phyloP scores from a whole-genome alignment of 2,888 invertebrate species.

The Drosophila eohydei region DNA sequence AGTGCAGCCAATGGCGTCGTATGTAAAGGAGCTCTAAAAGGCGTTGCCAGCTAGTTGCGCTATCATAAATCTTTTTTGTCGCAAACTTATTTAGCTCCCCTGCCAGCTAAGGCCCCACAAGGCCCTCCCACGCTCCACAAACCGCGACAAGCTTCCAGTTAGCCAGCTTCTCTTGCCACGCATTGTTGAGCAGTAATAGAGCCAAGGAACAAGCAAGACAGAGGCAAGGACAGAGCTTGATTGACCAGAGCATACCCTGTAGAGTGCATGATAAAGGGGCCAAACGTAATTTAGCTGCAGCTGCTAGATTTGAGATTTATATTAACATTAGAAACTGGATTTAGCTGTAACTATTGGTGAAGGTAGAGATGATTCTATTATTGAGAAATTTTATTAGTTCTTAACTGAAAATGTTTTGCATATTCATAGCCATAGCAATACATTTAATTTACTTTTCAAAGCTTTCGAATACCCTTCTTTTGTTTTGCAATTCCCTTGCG shows the following conservation, averaged over 20 bases:
- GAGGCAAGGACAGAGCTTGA: not conserved
- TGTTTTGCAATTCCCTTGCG: not conserved
- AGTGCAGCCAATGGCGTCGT: conserved; percentile 1
- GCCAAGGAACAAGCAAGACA: conserved; percentile 1
- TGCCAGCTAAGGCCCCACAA: not conserved
- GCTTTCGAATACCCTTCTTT: not conserved
- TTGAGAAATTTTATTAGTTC: not conserved
- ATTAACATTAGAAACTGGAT: not conserved
- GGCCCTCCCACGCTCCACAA: not conserved
- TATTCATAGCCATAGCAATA: not conserved
- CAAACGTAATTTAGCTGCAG: not conserved
- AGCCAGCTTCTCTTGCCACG: conserved; percentile 24
- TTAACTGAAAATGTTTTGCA: too few relatives aligned
- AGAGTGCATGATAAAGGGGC: not conserved
- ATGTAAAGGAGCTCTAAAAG: conserved; percentile 13
- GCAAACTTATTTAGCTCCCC: conserved; percentile 53
- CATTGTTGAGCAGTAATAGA: conserved; percentile 26
- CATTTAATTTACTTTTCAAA: not conserved
- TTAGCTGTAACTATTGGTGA: not conserved
- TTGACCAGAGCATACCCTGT: not conserved
- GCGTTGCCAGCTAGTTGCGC: conserved; percentile 59
- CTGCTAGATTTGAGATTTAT: not conserved
- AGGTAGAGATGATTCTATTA: not conserved
- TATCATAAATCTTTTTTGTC: conserved; percentile 72
- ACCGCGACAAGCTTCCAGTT: not conserved